These are phyloP conservation scores for Anabas testudineus DNA, from an alignment of 2,797 vertebrate genomes.

Conservation along the genomic window DNA sequence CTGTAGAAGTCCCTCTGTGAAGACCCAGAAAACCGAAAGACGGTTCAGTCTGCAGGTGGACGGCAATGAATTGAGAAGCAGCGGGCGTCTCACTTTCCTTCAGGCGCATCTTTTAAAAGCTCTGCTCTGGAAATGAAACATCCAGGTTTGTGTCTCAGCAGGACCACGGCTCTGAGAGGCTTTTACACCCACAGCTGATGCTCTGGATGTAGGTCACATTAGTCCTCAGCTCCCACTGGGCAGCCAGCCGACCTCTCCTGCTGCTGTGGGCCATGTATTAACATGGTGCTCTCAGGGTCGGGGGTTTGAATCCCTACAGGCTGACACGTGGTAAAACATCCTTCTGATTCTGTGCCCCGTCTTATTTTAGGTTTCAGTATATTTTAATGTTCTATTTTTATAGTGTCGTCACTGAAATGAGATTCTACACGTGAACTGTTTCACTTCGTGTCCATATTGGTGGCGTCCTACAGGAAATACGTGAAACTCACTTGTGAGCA, in stretches of 20 bases:
- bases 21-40: background rate
- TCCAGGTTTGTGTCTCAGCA: slow-evolving; percentile 4
- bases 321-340: background rate
- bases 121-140: background rate
- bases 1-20: too few species aligned
- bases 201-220: background rate
- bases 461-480: too few species aligned
- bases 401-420: too few species aligned
- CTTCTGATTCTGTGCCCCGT: too few species aligned
- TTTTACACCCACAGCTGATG: background rate
- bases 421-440: too few species aligned
- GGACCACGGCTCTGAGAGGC: background rate
- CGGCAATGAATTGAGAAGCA: background rate
- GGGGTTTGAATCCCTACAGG: background rate
- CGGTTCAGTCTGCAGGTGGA: background rate
- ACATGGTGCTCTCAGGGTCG: background rate
- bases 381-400: background rate
- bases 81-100: background rate
- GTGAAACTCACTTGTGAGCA: too few species aligned
- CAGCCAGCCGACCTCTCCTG: background rate
- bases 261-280: background rate
- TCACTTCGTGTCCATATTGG: too few species aligned
- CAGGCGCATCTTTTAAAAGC: background rate
- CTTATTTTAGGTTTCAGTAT: background rate
- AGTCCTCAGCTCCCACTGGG: background rate